Evolutionary conservation across 1,140 invertebrate species (phyloP).

Genomic region (Camponotus vicinus): DNA sequence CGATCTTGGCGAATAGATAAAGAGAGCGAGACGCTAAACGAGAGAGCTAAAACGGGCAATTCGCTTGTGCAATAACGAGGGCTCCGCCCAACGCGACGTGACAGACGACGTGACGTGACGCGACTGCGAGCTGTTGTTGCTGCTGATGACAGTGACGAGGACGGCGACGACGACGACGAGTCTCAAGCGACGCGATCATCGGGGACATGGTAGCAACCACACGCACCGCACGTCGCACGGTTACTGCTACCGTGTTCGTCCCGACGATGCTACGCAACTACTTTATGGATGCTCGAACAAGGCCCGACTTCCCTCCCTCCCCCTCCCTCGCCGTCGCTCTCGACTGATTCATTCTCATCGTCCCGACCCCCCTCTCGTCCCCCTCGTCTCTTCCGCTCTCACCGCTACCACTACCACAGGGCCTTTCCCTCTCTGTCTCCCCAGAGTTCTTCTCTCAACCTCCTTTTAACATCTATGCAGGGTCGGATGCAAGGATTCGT

Average conservation of each 20-base stretch:
- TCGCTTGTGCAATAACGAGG: constrained; percentile 51
- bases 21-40: too few relatives aligned
- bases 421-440: constrained; percentile 51
- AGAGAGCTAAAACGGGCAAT: constrained; percentile 1
- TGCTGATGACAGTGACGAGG: not conserved
- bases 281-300: constrained; percentile 30
- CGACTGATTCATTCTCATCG: constrained; percentile 53
- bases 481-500: constrained; percentile 23
- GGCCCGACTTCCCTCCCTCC: constrained; percentile 10
- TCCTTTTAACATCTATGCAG: constrained; percentile 60
- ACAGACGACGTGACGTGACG: constrained; percentile 1
- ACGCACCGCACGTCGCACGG: constrained; percentile 11
- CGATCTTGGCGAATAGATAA: constrained; percentile 40
- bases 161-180: not conserved
- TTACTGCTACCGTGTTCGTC: constrained; percentile 7
- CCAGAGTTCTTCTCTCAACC: constrained; percentile 39
- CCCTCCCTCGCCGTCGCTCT: not conserved
- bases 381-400: constrained; percentile 50
- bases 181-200: constrained; percentile 31
- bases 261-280: constrained; percentile 35
- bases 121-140: not conserved
- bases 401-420: constrained; percentile 14
- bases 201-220: constrained; percentile 2
- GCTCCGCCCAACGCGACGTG: constrained; percentile 70
- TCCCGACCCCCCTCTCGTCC: constrained; percentile 13